Percentiles rank a stretch among this genome's conserved stretches.
Evolutionary conservation across 2,113 vertebrate genomes (phyloP).

Genomic region (Eupsittula cactorum): DNA sequence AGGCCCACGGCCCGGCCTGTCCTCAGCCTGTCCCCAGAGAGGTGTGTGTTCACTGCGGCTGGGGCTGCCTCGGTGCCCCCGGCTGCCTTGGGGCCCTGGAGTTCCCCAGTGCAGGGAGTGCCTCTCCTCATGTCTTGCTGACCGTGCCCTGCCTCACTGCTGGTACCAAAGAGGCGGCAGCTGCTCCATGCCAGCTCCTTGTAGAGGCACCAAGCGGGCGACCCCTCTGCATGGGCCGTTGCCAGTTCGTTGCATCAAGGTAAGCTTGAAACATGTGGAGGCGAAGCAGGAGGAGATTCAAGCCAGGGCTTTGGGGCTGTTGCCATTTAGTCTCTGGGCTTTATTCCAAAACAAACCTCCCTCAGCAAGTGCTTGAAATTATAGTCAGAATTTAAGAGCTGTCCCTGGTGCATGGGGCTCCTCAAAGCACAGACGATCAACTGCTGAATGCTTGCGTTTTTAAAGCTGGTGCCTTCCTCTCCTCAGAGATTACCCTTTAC

Average conservation of each 20-base stretch:
- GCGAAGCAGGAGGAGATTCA: not conserved
- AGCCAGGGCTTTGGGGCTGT: not conserved
- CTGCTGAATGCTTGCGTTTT: rapidly evolving
- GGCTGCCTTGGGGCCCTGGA: not conserved
- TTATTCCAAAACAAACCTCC: not conserved
- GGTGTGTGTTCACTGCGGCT: rapidly evolving
- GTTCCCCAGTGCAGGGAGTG: rapidly evolving
- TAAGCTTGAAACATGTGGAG: rapidly evolving
- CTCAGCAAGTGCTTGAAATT: rapidly evolving
- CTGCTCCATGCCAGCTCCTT: rapidly evolving
- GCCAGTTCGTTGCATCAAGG: rapidly evolving
- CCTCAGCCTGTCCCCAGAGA: too few relatives aligned
- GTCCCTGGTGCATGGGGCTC: rapidly evolving
- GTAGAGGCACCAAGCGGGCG: rapidly evolving
- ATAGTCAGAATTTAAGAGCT: not conserved
- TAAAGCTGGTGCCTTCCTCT: not conserved
- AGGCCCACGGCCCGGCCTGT: not conserved
- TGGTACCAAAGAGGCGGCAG: not conserved
- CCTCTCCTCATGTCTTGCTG: not conserved
- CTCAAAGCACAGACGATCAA: not conserved
- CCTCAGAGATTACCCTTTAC: not conserved
- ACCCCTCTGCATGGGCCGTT: rapidly evolving
- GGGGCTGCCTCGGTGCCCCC: rapidly evolving
- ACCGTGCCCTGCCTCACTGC: rapidly evolving
- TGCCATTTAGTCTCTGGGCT: not conserved